Base-by-base conservation (phyloP, 2,797 vertebrate species). In the Tadarida brasiliensis region DNA sequence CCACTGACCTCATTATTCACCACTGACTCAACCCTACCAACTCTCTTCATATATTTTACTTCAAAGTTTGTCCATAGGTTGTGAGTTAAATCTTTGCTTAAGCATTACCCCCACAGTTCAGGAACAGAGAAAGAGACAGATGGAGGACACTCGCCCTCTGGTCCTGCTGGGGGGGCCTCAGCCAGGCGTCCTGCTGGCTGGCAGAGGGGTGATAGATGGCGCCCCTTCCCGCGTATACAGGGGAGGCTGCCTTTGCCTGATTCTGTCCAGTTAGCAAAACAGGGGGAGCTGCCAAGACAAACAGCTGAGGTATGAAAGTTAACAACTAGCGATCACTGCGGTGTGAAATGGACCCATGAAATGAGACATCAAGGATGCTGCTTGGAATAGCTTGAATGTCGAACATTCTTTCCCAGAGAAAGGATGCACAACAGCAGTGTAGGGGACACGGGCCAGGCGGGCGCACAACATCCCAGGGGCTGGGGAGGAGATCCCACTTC, bases 351-450 rank as follows among this genome's bases (percentile, higher is more conserved):
- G 98, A 98, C 98, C 97, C 98, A 96, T 98, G 98, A 98, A 98
- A 98, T 44, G 97, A 98, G 98, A 98, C 98, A 98, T 98, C 98
- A 97, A 98, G 98, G 98, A 98, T 98, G 98, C 98, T 97, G 97
- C 98, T 97, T 97, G 96, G 98, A 98, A 99, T 98, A 98, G 97
- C 98, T 98, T 93, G 96, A 96, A 98, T 98, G 97, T 98, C 96
- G 96, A 96, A 94, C 98, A 99, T 99, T 99, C 98, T 98, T 99
- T 98, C 98, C 85, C 97, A 98, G 97, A 98, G 97, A 98, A 98
- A 97, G 91, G 82, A 67, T 16, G 94, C 57, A 74, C 93, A 91
- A 91, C 77, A 96, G 97, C 96, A 96, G 91, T 67, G 97, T 98
- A 98, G 98, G 98, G 98, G 98, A 98, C 96, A 90, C 91, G 47